Percentiles rank a stretch among this genome's conserved stretches.
These are phyloP conservation scores for Calephelis virginiensis DNA, from an alignment of 1,140 invertebrate genomes.

Conservation along the genomic window DNA sequence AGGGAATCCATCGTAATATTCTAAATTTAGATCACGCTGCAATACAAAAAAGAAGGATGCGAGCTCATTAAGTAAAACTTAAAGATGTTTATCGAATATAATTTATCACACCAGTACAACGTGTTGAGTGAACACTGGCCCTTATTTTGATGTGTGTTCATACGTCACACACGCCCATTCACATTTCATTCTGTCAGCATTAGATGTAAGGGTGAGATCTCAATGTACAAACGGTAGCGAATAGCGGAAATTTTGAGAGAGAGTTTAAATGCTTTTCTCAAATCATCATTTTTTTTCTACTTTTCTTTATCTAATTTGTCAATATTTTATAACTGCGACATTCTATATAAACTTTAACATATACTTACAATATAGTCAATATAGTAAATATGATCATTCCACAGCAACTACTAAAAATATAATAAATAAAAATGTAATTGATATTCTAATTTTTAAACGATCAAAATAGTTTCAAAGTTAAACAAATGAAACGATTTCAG, in stretches of 20 bases:
- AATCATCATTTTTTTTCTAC: no score
- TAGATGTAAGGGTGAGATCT: constrained; percentile 2
- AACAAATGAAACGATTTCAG: no score
- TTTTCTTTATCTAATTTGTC: no score
- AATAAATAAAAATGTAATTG: no score
- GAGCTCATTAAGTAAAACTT: constrained; percentile 31
- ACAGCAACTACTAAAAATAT: no score
- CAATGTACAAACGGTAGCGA: constrained; percentile 20
- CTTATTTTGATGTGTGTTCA: constrained; percentile 35
- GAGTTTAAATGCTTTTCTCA: no score
- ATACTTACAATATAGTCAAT: no score
- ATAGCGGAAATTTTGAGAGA: background rate
- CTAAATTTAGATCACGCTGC: constrained; percentile 11
- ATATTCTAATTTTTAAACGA: no score
- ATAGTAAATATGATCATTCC: no score
- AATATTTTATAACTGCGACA: no score
- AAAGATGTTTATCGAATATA: constrained; percentile 34
- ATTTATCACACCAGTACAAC: constrained; percentile 39
- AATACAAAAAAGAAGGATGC: constrained; percentile 21
- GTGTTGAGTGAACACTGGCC: constrained; percentile 33
- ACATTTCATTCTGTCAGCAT: constrained; percentile 42
- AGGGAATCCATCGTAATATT: background rate
- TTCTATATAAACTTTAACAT: no score
- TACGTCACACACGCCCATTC: constrained; percentile 36
- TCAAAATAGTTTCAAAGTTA: no score